Percentiles rank a stretch among this genome's conserved stretches.
These are phyloP conservation scores for Polydrusus pterygomalis DNA, from an alignment of 2,888 invertebrate species.

Conservation along the genomic window DNA sequence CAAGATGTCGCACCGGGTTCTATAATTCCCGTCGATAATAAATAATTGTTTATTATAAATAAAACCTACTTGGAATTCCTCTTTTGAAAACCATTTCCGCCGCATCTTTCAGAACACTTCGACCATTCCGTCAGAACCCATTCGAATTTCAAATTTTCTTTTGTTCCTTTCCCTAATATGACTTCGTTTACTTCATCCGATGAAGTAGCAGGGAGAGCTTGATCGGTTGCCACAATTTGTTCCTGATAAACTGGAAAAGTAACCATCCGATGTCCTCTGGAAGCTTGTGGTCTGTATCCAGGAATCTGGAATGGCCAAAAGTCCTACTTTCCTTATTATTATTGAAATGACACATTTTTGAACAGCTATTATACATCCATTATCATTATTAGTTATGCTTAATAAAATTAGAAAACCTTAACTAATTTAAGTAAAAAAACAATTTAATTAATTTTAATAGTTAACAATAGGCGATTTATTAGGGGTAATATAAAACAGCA, in stretches of 20 bases:
- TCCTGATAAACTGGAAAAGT: constrained; percentile 70
- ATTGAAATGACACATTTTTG: constrained; percentile 47
- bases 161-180: constrained; percentile 69
- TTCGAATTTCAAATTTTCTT: constrained; percentile 78
- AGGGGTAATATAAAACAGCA: no score
- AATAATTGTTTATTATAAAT: background rate
- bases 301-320: constrained; percentile 89
- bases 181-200: constrained; percentile 69
- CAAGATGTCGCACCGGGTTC: no score
- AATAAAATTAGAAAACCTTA: no score
- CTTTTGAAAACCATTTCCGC: constrained; percentile 83
- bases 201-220: constrained; percentile 27
- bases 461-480: no score
- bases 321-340: constrained; percentile 78
- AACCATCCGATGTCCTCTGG: constrained; percentile 81
- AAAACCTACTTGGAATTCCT: constrained; percentile 85
- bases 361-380: background rate
- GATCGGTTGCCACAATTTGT: constrained; percentile 49
- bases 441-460: no score
- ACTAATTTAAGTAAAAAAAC: no score
- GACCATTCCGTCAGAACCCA: constrained; percentile 93
- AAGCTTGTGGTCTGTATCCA: constrained; percentile 73
- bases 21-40: background rate
- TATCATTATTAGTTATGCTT: no score
- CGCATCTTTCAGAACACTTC: constrained; percentile 88